Base-by-base conservation (phyloP, 2,113 vertebrate species). In the Indicator indicator region DNA sequence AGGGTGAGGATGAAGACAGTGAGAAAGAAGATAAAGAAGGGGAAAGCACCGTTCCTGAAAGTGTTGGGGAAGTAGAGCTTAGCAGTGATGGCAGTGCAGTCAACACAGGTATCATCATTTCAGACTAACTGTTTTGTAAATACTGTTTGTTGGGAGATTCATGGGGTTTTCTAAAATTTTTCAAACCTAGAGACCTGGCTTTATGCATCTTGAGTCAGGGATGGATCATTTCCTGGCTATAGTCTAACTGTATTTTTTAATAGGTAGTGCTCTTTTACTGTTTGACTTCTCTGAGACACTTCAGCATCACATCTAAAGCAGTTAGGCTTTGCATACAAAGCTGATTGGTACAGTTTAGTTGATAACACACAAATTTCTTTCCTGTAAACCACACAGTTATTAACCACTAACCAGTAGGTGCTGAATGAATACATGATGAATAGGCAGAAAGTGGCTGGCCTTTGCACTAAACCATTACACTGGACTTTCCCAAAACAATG, bases 1-100 rank as follows among this genome's bases (percentile, higher is more conserved):
- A 99, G 72, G 99, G 99, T 30, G 99, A 99, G 81, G 99, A 99
- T 54, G 99, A 99, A 91, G 99, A 99, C 92, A 99, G 99, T 4
- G 99, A 99, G 75, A 98, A 97, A 2, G 99, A 99, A 62, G 98
- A 99, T 27, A 96, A 97, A 55, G 97, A 95, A 40, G 97, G 97
- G 12, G 98, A 98, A 21, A 98, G 98, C 84, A 97, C 88, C 83
- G 93, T 98, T 28, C 94, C 97, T 38, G 95, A 94, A 7, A 93
- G 95, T 1, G 14, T 75, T 63, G 96, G 96, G 1, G 98, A 98
- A 20, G 96, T 98, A 1, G 98, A 99, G 54, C 98, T 98, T 78
- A 98, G 98, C 59, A 91, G 98, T 0, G 99, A 99, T 75, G 98
- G 99, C 92, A 98, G 98, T 14, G 98, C 99, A 8, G 96, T 99